Base-by-base conservation (phyloP, 2,797 vertebrate genomes). In the Cygnus olor region DNA sequence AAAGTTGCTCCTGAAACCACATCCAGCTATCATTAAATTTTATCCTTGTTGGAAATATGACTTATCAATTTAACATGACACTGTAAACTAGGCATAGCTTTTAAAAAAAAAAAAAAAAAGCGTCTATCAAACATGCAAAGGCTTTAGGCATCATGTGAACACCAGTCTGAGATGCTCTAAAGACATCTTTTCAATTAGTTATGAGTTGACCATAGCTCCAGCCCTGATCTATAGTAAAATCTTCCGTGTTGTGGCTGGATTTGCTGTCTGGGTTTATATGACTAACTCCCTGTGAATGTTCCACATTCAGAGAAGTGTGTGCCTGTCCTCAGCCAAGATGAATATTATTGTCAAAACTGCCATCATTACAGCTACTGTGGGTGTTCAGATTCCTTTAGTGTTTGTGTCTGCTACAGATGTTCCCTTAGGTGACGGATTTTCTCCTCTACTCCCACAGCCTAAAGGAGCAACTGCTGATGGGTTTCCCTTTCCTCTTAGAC, bases 231-330 rank as follows among this genome's bases (percentile, higher is more conserved):
- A 9, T 28, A 69, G 88, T 78, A 94, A 95, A 94, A 80, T 82
- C 68, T 95, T 96, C 90, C 72, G 1, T 82, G 71, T 82, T 80
- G 86, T 0, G 28, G 57, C 71, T 85, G 83, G 53, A 63, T 93
- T 91, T 88, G 80, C 93, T 5, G 16, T 95, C 88, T 94, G 93
- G 64, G 56, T 94, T 96, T 93, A 34, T 81, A 71, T 96, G 94
- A 95, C 83, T 97, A 96, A 94, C 42, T 80, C 85, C 49, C 36
- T 68, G 56, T 58, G 93, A 96, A 96, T 88, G 88, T 95, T 96
- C 94, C 88, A 88, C 70, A 73, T 90, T 71, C 70, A 85, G 78
- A 88, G 73, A 94, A 94, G 53, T 80, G 73, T 95, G 91, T 68
- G 94, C 74, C 61, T 92, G 74, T 82, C 61, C 49, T 94, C 90